phyloP scores from a whole-genome alignment of 2,113 vertebrate species.

The Stictonetta naevosa region DNA sequence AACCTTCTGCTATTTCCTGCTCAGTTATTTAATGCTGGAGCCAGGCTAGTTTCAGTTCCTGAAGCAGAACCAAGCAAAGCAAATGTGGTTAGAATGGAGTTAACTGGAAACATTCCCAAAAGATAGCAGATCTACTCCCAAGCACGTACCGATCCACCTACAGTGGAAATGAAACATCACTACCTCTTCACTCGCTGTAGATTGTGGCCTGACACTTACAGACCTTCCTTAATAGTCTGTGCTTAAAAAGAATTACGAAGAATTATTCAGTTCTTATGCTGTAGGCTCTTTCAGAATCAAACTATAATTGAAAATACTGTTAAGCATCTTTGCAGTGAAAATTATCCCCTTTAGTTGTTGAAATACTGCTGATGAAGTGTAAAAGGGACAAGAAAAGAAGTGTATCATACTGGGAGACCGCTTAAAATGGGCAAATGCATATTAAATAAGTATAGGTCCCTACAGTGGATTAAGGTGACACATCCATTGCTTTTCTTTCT shows the following conservation, averaged over 20 bases:
- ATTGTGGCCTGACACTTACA: background rate
- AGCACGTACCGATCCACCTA: background rate
- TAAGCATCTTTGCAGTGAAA: background rate
- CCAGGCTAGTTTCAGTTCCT: constrained; percentile 66
- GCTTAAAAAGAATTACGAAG: background rate
- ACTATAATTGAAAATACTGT: background rate
- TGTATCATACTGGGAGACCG: background rate
- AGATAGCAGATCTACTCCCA: constrained; percentile 42
- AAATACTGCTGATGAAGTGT: background rate
- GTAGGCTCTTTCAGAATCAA: background rate
- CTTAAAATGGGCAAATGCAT: background rate
- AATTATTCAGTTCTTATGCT: background rate
- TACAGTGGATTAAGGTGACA: background rate
- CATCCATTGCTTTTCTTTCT: background rate
- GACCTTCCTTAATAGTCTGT: background rate
- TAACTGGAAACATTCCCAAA: constrained; percentile 65
- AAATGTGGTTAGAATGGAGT: constrained; percentile 39
- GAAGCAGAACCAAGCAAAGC: constrained; percentile 60
- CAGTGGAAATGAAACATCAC: background rate
- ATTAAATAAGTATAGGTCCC: background rate
- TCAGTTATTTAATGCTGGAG: constrained; percentile 34
- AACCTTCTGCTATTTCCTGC: constrained; percentile 63
- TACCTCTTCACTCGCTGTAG: background rate
- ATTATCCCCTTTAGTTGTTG: background rate
- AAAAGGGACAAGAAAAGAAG: background rate